A percentile compares a stretch with the other conserved stretches of the same genome.
phyloP scores from a whole-genome alignment of 2,797 vertebrate species.

The Holocentrus rufus region DNA sequence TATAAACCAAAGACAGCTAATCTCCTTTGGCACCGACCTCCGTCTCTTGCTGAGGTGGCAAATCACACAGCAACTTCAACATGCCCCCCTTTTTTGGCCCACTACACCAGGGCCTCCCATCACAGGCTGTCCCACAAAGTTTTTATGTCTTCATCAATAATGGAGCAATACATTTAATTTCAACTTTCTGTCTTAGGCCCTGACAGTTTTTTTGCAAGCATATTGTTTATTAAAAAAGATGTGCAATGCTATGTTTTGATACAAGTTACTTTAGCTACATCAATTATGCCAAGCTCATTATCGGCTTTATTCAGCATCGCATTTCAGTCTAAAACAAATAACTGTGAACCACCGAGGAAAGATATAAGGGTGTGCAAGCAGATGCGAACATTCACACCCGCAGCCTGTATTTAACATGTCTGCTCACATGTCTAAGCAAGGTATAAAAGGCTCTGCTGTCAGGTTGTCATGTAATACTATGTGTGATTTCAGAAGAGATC shows the following conservation, averaged over 20 bases:
- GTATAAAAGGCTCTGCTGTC: conserved; percentile 23
- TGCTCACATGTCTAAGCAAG: conserved; percentile 32
- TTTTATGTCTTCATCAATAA: not conserved
- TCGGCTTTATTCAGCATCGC: not conserved
- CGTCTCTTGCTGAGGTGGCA: conserved; percentile 58
- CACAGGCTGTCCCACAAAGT: not conserved
- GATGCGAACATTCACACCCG: conserved; percentile 4
- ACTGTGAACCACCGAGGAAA: not conserved
- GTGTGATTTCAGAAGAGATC: conserved; percentile 55
- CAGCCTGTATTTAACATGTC: not conserved
- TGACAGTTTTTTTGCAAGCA: not conserved
- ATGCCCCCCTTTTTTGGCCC: conserved; percentile 21
- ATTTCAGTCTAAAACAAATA: not conserved
- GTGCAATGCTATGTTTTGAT: not conserved
- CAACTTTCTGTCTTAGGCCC: not conserved
- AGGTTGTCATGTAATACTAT: conserved; percentile 34
- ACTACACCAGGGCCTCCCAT: not conserved
- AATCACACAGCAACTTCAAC: conserved; percentile 38
- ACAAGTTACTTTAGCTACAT: not conserved
- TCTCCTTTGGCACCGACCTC: conserved; percentile 56
- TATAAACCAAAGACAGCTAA: conserved; percentile 63
- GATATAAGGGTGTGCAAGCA: not conserved
- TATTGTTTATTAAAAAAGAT: not conserved
- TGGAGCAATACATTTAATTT: not conserved
- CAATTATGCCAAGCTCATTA: too few species aligned